Percentiles rank a stretch among this genome's conserved stretches.
These are phyloP conservation scores for Chelonus formosanus DNA, from an alignment of 2,888 invertebrate genomes.

Conservation along the genomic window DNA sequence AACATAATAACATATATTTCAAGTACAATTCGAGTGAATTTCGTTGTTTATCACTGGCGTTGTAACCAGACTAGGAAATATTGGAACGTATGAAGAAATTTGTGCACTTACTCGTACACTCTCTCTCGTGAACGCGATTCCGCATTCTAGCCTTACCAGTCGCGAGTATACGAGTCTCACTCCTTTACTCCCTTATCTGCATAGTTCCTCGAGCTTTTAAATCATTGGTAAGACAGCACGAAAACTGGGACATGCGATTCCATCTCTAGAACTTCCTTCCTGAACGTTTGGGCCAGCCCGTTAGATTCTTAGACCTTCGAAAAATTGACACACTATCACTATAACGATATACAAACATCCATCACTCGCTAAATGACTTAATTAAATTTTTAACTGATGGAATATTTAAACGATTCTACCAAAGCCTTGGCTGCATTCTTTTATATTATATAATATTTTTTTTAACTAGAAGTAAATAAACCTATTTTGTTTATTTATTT, in stretches of 20 bases:
- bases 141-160: conserved; percentile 23
- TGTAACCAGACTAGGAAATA: conserved; percentile 30
- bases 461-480: no score
- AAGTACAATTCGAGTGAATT: conserved; percentile 6
- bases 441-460: no score
- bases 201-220: conserved; percentile 36
- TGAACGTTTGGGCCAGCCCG: conserved; percentile 20
- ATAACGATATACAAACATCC: background rate
- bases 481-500: no score
- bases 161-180: background rate
- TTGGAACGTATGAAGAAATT: conserved; percentile 25
- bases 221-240: conserved; percentile 34
- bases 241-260: conserved; percentile 36
- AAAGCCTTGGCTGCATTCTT: no score
- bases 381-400: no score
- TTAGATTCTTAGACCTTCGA: conserved; percentile 24
- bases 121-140: conserved; percentile 21
- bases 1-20: no score
- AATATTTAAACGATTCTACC: no score
- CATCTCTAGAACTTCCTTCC: conserved; percentile 33
- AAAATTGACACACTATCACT: conserved; percentile 18
- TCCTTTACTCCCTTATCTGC: conserved; percentile 32
- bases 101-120: conserved; percentile 8
- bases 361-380: no score
- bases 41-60: conserved; percentile 25